Base-by-base conservation (phyloP, 2,797 vertebrate species). In the Gorsachius magnificus region DNA sequence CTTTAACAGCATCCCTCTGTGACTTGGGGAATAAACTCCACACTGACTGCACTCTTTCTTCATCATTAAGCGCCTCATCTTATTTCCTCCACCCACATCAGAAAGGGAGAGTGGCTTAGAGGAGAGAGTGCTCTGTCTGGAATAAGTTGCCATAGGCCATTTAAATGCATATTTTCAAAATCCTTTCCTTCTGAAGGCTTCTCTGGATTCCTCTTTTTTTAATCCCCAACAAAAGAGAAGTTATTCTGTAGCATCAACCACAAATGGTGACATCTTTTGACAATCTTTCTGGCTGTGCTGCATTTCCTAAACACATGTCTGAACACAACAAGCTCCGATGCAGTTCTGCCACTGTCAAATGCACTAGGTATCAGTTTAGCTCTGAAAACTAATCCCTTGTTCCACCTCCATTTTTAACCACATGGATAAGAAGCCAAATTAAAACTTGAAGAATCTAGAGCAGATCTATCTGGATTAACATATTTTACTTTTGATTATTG, bases 191-290 rank as follows among this genome's bases (percentile, higher is more conserved):
- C 45, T 18, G 10, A 87, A 85, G 57, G 56, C 53, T 80, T 57
- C 76, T 78, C 74, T 1, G 1, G 25, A 24, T 53, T 77, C 38
- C 29, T 89, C 45, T 36, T 45, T 43, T 43, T 71, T 57, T 29
- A 93, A 76, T 85, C 61, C 25, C 38, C 69, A 57, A 13, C 51
- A 74, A 64, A 82, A 93, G 38, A 78, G 75, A 83, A 87, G 80
- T 71, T 66, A 35, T 72, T 79, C 41, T 46, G 51, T 25, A 16
- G 75, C 46, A 38, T 79, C 85, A 86, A 8, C 71, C 86, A 38
- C 87, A 76, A 92, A 87, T 3, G 61, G 71, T 90, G 90, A 95
- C 90, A 84, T 91, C 84, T 95, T 87, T 19, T 76, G 90, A 89
- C 95, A 96, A 1, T 48, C 83, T 79, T 33, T 10, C 54, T 92